Conservation (phyloP, 2,797 vertebrate genomes). For the Apogon hyalosoma region DNA sequence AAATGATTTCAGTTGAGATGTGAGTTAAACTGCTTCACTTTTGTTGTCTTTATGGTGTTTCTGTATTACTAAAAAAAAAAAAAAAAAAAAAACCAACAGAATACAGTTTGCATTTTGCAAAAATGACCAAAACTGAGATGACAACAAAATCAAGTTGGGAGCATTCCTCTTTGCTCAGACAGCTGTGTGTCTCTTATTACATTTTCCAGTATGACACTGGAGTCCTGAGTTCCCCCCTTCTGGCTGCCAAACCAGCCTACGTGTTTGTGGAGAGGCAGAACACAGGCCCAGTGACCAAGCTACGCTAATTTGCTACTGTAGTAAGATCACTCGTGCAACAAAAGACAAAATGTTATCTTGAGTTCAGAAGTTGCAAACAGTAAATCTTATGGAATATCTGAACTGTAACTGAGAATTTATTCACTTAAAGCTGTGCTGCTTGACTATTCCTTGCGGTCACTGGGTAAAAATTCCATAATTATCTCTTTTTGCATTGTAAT, state of each 20-base stretch:
- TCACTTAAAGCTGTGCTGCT: background rate
- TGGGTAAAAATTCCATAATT: background rate
- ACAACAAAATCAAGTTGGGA: constrained; percentile 47
- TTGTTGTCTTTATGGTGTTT: constrained; percentile 5
- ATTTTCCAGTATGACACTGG: constrained; percentile 78
- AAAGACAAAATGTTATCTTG: constrained; percentile 20
- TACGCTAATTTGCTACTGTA: constrained; percentile 33
- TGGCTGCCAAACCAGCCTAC: constrained; percentile 69
- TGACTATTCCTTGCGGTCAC: too few species aligned
- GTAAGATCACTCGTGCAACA: constrained; percentile 13
- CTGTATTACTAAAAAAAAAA: constrained; percentile 6
- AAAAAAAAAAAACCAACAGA: constrained; percentile 23
- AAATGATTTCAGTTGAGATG: background rate
- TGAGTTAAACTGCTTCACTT: background rate
- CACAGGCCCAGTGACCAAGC: constrained; percentile 41
- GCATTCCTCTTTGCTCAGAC: constrained; percentile 62
- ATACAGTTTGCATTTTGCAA: background rate
- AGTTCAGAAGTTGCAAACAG: background rate
- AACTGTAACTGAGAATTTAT: background rate
- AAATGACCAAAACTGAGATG: constrained; percentile 36
- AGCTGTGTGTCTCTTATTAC: constrained; percentile 80
- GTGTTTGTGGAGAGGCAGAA: constrained; percentile 54
- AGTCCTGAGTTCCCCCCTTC: constrained; percentile 60
- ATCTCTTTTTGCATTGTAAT: too few species aligned
- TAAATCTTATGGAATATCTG: background rate